Percentiles rank a stretch among this genome's conserved stretches.
Conservation (phyloP, 64 coral and sea anemone species). For the Platygyra sinensis region DNA sequence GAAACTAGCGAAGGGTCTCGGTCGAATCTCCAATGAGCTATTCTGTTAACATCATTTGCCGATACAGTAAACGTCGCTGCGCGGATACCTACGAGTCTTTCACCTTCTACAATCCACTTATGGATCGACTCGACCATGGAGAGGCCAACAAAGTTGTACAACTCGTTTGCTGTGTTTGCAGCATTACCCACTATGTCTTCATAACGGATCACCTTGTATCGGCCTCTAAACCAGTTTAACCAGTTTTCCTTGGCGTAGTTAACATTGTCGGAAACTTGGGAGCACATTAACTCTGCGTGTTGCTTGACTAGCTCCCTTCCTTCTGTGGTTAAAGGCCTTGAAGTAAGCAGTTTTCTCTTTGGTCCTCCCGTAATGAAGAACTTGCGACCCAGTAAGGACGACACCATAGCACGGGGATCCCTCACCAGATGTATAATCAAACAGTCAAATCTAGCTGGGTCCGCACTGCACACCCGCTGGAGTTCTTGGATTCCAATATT, state of each 20-base stretch:
- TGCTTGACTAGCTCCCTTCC: background rate
- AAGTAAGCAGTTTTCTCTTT: background rate
- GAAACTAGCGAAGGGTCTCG: background rate
- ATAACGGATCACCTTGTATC: background rate
- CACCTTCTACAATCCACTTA: background rate
- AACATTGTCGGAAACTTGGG: background rate
- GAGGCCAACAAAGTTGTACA: conserved; percentile 3
- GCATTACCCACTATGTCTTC: background rate
- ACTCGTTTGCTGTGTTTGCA: background rate
- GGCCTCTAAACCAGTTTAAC: background rate
- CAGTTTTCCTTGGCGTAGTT: background rate
- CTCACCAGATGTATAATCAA: background rate
- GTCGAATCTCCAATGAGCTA: background rate
- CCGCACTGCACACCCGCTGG: background rate
- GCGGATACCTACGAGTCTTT: background rate
- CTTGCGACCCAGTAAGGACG: background rate
- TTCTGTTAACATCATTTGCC: background rate
- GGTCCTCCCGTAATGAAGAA: background rate
- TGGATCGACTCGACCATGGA: background rate
- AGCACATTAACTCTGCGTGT: background rate
- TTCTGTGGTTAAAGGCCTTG: background rate
- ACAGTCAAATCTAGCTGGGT: background rate
- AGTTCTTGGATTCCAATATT: background rate
- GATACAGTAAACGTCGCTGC: background rate
- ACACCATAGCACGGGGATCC: background rate